Percentiles rank a stretch among this genome's conserved stretches.
phyloP scores from a whole-genome alignment of 1,140 invertebrate species.

The Temnothorax curvispinosus region DNA sequence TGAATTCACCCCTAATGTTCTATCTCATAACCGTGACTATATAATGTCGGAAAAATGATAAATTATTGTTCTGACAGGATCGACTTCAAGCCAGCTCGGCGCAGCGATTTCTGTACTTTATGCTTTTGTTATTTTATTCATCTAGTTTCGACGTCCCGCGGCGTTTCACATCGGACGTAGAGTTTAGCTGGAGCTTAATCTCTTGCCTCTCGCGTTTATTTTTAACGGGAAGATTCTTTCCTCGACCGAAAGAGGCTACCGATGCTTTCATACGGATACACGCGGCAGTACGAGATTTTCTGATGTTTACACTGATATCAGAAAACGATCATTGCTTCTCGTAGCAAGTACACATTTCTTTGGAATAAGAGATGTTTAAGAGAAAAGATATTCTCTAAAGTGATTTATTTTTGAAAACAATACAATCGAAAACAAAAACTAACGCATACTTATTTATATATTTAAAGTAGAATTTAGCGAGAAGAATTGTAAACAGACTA shows the following conservation, averaged over 20 bases:
- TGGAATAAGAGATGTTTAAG: background rate
- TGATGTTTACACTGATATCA: slow-evolving; percentile 55
- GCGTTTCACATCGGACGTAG: background rate
- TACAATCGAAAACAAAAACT: background rate
- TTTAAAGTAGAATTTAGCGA: background rate
- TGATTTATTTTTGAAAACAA: slow-evolving; percentile 20
- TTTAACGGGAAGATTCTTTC: slow-evolving; percentile 66
- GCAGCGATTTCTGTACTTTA: slow-evolving; percentile 7
- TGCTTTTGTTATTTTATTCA: slow-evolving; percentile 49
- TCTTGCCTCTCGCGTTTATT: slow-evolving; percentile 66
- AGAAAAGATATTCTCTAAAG: background rate
- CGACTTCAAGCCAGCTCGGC: background rate
- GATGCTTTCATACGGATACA: slow-evolving; percentile 54
- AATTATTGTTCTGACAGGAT: slow-evolving; percentile 47
- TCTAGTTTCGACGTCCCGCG: slow-evolving; percentile 28
- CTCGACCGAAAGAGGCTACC: slow-evolving; percentile 58
- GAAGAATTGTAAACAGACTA: background rate
- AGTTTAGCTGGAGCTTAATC: slow-evolving; percentile 60
- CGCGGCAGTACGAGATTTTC: slow-evolving; percentile 55
- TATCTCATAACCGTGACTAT: background rate
- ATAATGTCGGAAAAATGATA: slow-evolving; percentile 23
- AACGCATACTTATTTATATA: background rate
- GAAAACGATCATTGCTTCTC: slow-evolving; percentile 22
- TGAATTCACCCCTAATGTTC: background rate
- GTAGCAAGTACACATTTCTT: slow-evolving; percentile 37